Base-by-base conservation (phyloP, 2,113 vertebrate species). In the Cinclus cinclus region DNA sequence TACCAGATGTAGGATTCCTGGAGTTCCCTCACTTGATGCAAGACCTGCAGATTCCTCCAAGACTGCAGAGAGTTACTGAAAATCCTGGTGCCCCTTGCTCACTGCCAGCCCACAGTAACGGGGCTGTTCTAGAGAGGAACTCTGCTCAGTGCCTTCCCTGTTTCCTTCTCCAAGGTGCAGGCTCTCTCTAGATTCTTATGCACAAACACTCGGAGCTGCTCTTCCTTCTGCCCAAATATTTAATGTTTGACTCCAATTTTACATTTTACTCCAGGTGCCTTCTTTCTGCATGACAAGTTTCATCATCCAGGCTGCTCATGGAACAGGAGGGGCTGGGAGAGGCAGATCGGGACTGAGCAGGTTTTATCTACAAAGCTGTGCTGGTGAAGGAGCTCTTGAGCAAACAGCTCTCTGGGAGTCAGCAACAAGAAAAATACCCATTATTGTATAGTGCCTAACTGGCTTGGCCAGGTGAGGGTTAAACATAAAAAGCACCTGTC, bases 401-500 rank as follows among this genome's bases (percentile, higher is more conserved):
- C 47, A 79, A 95, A 33, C 1, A 10, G 11, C 58, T 62, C 10
- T 23, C 35, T 73, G 14, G 16, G 23, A 85, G 33, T 15, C 59
- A 77, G 53, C n/a, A 69, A 22, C 15, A 44, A 77, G 41, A 53
- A 60, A 75, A 92, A 24, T 6, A 46, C 5, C 39, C 35, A 14
- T 33, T 37, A 37, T 60, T 58, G 31, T 33, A 24, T 2, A 35
- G 71, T n/a, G 60, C 2, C 0, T 47, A 60, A n/a, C 13, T 53
- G 81, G 33, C 67, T 74, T 65, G 83, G 33, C 67, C 71, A 74
- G 75, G n/a, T 90, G 41, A 27, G 60, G 37, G 21, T 63, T 81
- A 46, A 86, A 50, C 49, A 74, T 55, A 52, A 83, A 87, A 74
- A 81, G 55, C 47, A 74, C 59, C 79, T 77, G 76, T 50, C 88